phyloP scores from a whole-genome alignment of 2,113 vertebrate species.

The Okapia johnstoni region DNA sequence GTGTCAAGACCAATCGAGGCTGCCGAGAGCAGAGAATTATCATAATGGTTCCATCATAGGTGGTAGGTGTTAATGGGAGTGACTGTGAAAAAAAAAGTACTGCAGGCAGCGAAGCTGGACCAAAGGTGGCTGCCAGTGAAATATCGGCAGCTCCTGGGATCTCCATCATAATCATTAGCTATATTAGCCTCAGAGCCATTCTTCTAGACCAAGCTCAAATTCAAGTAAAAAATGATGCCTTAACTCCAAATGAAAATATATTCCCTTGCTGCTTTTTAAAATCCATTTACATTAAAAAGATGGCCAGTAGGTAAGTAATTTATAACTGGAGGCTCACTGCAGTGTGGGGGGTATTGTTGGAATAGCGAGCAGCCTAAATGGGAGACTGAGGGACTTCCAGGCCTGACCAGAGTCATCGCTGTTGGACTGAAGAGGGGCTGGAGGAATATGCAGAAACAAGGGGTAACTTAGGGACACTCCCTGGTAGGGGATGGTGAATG shows the following conservation, averaged over 20 bases:
- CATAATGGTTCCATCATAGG: constrained; percentile 41
- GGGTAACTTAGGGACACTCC: not conserved
- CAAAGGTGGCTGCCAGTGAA: constrained; percentile 22
- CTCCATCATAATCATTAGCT: constrained; percentile 2
- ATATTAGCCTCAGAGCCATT: constrained; percentile 19
- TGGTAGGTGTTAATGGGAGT: constrained; percentile 33
- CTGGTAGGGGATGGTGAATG: not conserved
- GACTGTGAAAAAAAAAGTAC: not conserved
- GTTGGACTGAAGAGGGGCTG: not conserved
- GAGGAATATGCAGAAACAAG: not conserved
- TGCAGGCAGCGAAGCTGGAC: not conserved
- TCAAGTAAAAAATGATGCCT: constrained; percentile 69
- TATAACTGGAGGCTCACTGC: constrained; percentile 12
- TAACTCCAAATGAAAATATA: constrained; percentile 73
- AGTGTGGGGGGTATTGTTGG: not conserved
- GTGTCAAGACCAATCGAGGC: constrained; percentile 31
- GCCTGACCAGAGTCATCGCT: not conserved
- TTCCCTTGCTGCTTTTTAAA: constrained; percentile 61
- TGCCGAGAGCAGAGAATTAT: not conserved
- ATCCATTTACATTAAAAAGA: constrained; percentile 33
- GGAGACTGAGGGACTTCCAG: not conserved
- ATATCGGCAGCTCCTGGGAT: not conserved
- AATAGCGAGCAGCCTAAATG: not conserved
- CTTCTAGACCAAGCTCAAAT: constrained; percentile 35
- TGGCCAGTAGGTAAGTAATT: constrained; percentile 17